Evolutionary conservation across 2,113 vertebrate genomes (phyloP).

Genomic region (Fregata magnificens): DNA sequence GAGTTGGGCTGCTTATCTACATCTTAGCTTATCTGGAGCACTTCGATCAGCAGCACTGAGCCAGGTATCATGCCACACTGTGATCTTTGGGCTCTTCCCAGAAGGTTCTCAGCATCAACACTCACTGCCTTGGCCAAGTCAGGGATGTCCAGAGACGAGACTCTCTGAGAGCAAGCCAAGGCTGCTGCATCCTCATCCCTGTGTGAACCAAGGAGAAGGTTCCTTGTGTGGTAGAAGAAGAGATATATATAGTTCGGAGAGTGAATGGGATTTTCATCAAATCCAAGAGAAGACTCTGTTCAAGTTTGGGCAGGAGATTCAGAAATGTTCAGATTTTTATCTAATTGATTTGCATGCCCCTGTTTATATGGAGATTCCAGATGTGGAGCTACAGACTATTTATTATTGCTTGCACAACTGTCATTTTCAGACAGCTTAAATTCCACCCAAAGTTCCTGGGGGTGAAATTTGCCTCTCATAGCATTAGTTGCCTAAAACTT

Average conservation of each 20-base stretch:
- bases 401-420: conserved; percentile 59
- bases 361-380: conserved; percentile 50
- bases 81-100: not conserved
- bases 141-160: not conserved
- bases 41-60: conserved; percentile 28
- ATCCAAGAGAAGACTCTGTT: conserved; percentile 25
- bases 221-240: not conserved
- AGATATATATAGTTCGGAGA: not conserved
- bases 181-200: not conserved
- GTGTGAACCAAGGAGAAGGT: not conserved
- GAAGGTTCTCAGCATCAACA: not conserved
- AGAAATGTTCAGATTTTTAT: conserved; percentile 58
- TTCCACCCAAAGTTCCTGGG: conserved; percentile 21
- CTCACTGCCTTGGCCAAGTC: not conserved
- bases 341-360: conserved; percentile 59
- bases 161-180: not conserved
- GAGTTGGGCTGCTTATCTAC: not conserved
- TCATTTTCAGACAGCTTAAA: conserved; percentile 44
- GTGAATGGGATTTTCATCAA: not conserved
- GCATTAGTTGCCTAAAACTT: not conserved
- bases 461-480: conserved; percentile 30
- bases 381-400: conserved; percentile 3
- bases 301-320: conserved; percentile 49
- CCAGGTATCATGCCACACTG: not conserved
- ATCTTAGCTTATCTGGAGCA: conserved; percentile 38